Base-by-base conservation (phyloP, 2,797 vertebrate species). In the Syndactyla subalaris region DNA sequence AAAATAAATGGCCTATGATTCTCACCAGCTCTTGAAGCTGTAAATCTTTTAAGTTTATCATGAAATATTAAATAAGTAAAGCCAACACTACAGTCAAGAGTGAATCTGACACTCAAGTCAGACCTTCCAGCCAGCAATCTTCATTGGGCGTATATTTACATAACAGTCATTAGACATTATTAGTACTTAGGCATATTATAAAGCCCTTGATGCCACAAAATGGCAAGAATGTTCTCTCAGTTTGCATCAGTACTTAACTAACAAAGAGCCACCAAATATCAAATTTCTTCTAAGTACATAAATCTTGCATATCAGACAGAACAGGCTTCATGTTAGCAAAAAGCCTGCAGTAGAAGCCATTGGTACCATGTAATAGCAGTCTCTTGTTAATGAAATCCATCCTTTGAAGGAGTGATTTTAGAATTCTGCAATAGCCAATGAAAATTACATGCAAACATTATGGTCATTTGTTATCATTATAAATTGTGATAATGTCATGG, bases 381-480 rank as follows among this genome's bases (percentile, higher is more conserved):
- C 0, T 2, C 67, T 88, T 92, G 67, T 90, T 94, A 72, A 95
- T 91, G 88, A 96, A 96, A 96, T 89, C 82, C 83, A 72, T 95
- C 92, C 95, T 96, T 95, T 48, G 93, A 96, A 22, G 72, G 45
- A 78, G 85, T 75, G 34, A 79, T 92, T 97, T 98, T 96, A 97
- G 93, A 97, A 97, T 97, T 97, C 97, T 63, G 90, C 92, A 95
- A 88, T 38, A 97, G 90, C 95, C 97, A 97, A 94, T 97, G 97
- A 95, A 97, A 97, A 98, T 97, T 95, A 96, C 95, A 98, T 98
- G 97, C 97, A 98, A 98, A 98, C 96, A 95, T 98, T 97, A 97
- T 76, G 88, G 91, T 87, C 97, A 97, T 98, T 98, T 98, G 96
- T 98, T 98, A 98, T 98, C 97, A 98, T 98, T 98, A 98, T 96